Conservation (phyloP, 2,797 vertebrate species). For the Harpagifer antarcticus region DNA sequence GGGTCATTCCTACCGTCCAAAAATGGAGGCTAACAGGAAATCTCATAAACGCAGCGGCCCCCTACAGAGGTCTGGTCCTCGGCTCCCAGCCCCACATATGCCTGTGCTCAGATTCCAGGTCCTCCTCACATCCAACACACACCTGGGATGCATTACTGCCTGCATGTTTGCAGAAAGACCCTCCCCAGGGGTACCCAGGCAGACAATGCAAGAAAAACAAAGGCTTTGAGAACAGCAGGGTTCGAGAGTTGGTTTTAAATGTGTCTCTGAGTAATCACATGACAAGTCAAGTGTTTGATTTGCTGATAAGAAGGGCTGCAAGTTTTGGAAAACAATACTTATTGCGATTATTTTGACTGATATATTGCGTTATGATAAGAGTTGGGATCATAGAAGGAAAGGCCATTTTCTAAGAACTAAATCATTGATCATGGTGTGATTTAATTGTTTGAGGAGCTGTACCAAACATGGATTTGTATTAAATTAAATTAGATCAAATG, state of each 20-base stretch:
- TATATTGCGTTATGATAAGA: no score
- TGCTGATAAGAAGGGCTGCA: constrained; percentile 5
- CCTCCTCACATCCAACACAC: constrained; percentile 67
- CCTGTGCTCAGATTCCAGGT: constrained; percentile 74
- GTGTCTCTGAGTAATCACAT: constrained; percentile 59
- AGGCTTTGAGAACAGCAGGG: constrained; percentile 70
- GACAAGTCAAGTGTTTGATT: constrained; percentile 51
- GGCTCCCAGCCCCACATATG: constrained; percentile 79
- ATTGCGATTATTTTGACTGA: no score
- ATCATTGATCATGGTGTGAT: no score
- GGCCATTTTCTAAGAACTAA: no score
- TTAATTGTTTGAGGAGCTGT: no score
- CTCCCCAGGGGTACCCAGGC: constrained; percentile 72
- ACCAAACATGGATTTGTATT: no score
- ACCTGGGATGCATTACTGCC: constrained; percentile 84
- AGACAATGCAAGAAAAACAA: constrained; percentile 55
- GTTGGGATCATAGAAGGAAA: no score
- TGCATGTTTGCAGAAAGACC: constrained; percentile 80
- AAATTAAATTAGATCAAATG: no score
- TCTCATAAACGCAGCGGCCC: constrained; percentile 79
- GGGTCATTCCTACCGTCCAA: constrained; percentile 74
- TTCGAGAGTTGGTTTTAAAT: constrained; percentile 77
- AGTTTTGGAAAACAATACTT: no score
- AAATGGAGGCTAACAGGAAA: constrained; percentile 72
- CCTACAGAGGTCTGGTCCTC: constrained; percentile 79